Base-by-base conservation (phyloP, 2,888 invertebrate genomes). In the Papilio gigon region DNA sequence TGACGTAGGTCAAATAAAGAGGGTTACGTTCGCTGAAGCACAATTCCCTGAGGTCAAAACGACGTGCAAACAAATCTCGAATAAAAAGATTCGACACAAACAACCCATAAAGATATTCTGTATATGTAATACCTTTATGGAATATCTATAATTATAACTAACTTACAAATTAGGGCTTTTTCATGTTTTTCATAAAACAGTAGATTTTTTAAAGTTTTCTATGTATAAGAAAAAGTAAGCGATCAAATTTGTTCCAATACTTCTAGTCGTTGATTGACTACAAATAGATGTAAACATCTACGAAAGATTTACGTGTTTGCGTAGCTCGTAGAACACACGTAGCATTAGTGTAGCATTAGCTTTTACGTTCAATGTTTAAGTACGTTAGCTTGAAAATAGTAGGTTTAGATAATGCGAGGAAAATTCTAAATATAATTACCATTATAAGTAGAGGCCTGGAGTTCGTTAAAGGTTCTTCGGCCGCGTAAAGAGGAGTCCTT, bases 1-100 rank as follows among this genome's bases (percentile, higher is more conserved):
- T 80, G 75, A 73, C 71, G 72, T 71, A 79, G 80, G 77, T 73
- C 80, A 84, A 85, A 85, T 86, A 84, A 80, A 82, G 80, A 80
- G 80, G 81, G 82, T 75, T 80, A 77, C 87, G 82, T 88, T 87
- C 86, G 82, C 75, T 44, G 68, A 73, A 71, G 73, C 64, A 25
- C 47, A 53, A 65, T 73, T 78, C 83, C 84, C 85, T 76, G 77
- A 82, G 82, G 84, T 75, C 70, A 71, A 68, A 67, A 70, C 76
- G 71, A 67, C 70, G 68, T 53, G 74, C 75, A 79, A 81, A 80
- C 79, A 80, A 76, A 72, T 76, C 74, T 73, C 73, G 68, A 66
- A 81, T 78, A 81, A 81, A 83, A 81, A 80, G 73, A 71, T 74
- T 65, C 70, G 63, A 2, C 20, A 42, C 56, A 8, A 37, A 64